Percentiles rank a stretch among this genome's conserved stretches.
Evolutionary conservation across 2,888 invertebrate genomes (phyloP).

Genomic region (Abscondita cerata): DNA sequence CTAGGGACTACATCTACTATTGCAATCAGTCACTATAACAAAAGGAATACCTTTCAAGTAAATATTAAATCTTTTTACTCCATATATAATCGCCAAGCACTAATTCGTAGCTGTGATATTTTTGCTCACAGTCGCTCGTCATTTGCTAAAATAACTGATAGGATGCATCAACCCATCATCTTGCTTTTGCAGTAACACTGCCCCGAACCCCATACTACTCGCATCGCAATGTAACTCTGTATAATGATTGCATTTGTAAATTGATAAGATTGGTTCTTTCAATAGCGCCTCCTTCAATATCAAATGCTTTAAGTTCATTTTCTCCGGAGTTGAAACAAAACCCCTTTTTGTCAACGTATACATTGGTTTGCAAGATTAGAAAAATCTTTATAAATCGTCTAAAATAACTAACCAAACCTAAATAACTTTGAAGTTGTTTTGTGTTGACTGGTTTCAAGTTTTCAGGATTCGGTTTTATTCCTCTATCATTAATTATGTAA

Average conservation of each 20-base stretch:
- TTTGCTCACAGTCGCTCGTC: constrained; percentile 42
- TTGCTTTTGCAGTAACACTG: constrained; percentile 46
- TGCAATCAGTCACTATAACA: constrained; percentile 44
- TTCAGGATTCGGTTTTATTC: no score
- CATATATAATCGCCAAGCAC: constrained; percentile 41
- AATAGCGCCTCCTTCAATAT: constrained; percentile 39
- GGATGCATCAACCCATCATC: constrained; percentile 42
- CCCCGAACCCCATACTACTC: constrained; percentile 44
- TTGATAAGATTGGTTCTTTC: constrained; percentile 33
- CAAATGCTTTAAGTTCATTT: not conserved
- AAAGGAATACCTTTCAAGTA: constrained; percentile 44
- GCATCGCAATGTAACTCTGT: constrained; percentile 51
- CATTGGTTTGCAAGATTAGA: constrained; percentile 3
- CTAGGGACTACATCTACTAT: constrained; percentile 43
- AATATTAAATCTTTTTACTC: constrained; percentile 38
- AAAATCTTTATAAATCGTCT: constrained; percentile 7
- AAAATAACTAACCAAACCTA: not conserved
- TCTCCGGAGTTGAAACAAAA: not conserved
- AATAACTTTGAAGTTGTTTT: no score
- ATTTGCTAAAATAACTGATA: constrained; percentile 47
- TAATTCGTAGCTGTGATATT: constrained; percentile 49
- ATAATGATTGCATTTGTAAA: constrained; percentile 38
- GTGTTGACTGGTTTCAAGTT: no score
- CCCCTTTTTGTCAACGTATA: constrained; percentile 3
- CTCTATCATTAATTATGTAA: no score